Conservation (phyloP, 2,888 invertebrate genomes). For the Leptopilina myrica region DNA sequence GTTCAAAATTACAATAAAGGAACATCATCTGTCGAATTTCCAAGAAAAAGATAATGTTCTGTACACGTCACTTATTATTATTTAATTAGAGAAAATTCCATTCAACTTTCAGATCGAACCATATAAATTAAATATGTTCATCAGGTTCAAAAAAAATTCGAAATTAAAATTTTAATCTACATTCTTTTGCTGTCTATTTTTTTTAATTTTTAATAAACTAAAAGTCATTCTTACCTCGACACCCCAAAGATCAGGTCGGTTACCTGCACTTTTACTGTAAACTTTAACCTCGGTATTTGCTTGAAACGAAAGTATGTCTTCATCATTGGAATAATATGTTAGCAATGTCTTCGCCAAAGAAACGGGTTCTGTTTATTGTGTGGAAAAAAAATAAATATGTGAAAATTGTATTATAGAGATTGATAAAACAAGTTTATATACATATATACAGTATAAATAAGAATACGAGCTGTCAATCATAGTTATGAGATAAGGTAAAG, state of each 20-base stretch:
- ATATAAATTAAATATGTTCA: not conserved
- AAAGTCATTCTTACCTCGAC: slow-evolving; percentile 76
- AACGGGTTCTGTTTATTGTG: slow-evolving; percentile 78
- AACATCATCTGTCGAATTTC: no score
- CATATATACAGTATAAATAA: slow-evolving; percentile 16
- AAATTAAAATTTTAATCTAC: not conserved
- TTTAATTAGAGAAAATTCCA: slow-evolving; percentile 17
- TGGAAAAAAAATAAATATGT: not conserved
- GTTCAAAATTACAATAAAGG: not conserved
- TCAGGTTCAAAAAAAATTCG: not conserved
- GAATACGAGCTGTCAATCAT: slow-evolving; percentile 58
- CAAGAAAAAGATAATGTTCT: no score
- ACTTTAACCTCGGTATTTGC: slow-evolving; percentile 80
- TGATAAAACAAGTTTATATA: slow-evolving; percentile 34
- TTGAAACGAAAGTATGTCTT: slow-evolving; percentile 81
- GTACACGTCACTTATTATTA: slow-evolving; percentile 9
- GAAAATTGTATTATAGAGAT: slow-evolving; percentile 39
- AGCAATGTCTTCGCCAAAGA: slow-evolving; percentile 81
- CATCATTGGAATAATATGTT: slow-evolving; percentile 79
- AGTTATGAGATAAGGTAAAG: slow-evolving; percentile 66
- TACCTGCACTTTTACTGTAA: slow-evolving; percentile 85
- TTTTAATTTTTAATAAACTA: not conserved
- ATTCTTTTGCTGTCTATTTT: no score
- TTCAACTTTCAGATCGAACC: slow-evolving; percentile 15
- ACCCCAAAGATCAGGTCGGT: slow-evolving; percentile 82